Evolutionary conservation across 1,140 invertebrate genomes (phyloP), one percentile per base, ranked within the genome.

Genomic region (Meloidogyne floridensis): DNA sequence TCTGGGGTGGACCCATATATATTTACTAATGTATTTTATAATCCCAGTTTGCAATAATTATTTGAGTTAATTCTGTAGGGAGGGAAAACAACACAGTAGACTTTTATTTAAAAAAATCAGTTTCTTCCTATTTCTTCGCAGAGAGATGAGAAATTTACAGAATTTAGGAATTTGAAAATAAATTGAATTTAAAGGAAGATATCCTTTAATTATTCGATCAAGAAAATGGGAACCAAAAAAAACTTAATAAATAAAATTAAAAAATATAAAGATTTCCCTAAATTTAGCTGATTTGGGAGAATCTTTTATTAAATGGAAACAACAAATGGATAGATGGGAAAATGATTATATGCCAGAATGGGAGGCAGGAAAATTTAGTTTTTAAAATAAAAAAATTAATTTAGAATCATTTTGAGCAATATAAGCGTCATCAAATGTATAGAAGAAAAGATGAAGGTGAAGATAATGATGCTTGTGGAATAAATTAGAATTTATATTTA

Each of bases 271-370:
- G 73, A 69, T 51, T 43, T n/a, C 79, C 84, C 84, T 72, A 87
- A 2, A 8, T 15, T 84, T 11, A 92, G 91, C 89, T 18, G 90
- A 92, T 72, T 89, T 92, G 10, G 86, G 86, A 0, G 90, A 91
- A 65, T 87, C 88, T 15, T 91, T 91, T 77, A 87, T 88, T 73
- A 86, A 91, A 42, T 92, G 91, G 91, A 91, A 92, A 83, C 80
- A 90, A 72, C 88, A 91, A 82, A 92, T 92, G 86, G 82, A 90
- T 81, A 87, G 90, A 76, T 92, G 91, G 91, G 91, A 91, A 77
- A 91, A 90, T n/a, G 85, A 90, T 72, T 92, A 92, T 82, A 92
- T 92, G 32, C 89, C 90, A 4, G 91, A 92, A 80, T 92, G 91
- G 91, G 59, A 80, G 9, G 69, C 42, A 13, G 13, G 13, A 42